These are phyloP conservation scores for Neotoxoptera formosana DNA, from an alignment of 1,140 invertebrate species.

Conservation along the genomic window DNA sequence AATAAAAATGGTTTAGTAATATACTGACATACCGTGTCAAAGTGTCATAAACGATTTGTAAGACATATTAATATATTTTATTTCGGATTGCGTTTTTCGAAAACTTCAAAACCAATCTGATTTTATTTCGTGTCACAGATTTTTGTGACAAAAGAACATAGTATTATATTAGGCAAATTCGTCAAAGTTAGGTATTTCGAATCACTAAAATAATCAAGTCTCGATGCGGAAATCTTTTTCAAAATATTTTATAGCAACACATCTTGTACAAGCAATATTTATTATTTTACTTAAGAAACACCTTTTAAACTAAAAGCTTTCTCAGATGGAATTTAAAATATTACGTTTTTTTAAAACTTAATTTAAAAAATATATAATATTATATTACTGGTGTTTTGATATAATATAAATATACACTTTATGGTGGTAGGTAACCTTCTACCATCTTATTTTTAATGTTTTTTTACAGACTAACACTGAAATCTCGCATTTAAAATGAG, in stretches of 20 bases:
- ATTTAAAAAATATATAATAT: not conserved
- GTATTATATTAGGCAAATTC: not conserved
- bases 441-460: not conserved
- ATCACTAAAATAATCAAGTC: not conserved
- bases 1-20: not conserved
- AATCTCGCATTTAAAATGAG: not conserved
- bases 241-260: not conserved
- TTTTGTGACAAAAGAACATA: not conserved
- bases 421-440: not conserved
- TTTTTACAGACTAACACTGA: not conserved
- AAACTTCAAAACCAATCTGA: not conserved
- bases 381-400: not conserved
- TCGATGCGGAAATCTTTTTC: not conserved
- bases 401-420: not conserved
- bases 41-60: not conserved
- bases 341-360: not conserved
- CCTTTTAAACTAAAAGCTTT: conserved; percentile 30
- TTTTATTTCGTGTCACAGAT: not conserved
- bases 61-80: not conserved
- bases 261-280: not conserved
- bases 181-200: not conserved
- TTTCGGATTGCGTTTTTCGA: not conserved
- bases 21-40: not conserved
- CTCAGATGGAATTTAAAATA: not conserved
- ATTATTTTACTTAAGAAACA: not conserved